Conservation (phyloP, 2,888 invertebrate genomes). For the Barypeithes pellucidus region DNA sequence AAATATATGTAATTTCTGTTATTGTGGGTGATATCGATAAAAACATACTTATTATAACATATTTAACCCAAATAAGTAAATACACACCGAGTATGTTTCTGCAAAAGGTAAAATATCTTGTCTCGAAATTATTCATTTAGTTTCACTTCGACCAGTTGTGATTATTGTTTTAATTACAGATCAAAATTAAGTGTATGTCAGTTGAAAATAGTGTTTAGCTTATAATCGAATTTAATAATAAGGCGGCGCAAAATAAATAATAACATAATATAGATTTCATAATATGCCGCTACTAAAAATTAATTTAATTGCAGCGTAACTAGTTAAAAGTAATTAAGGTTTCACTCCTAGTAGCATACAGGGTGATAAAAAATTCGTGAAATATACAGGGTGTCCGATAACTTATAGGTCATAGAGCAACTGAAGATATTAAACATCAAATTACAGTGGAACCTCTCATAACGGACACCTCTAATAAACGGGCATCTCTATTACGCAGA, state of each 20-base stretch:
- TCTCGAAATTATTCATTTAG: slow-evolving; percentile 17
- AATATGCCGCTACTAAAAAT: slow-evolving; percentile 32
- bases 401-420: no score
- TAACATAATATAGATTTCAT: slow-evolving; percentile 36
- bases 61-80: slow-evolving; percentile 18
- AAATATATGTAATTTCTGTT: not conserved
- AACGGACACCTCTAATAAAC: no score
- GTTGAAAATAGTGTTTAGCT: slow-evolving; percentile 36
- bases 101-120: slow-evolving; percentile 2
- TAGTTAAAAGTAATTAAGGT: no score
- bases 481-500: no score
- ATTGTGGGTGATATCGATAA: slow-evolving; percentile 5
- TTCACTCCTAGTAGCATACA: no score
- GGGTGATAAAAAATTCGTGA: no score
- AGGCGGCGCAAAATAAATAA: slow-evolving; percentile 47
- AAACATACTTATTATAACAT: not conserved
- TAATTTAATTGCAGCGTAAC: slow-evolving; percentile 14
- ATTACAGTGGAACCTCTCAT: no score
- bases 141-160: slow-evolving; percentile 28
- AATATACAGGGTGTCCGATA: no score
- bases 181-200: slow-evolving; percentile 31
- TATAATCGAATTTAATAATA: slow-evolving; percentile 47
- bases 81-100: not conserved
- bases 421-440: no score
- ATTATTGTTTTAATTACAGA: slow-evolving; percentile 39